Base-by-base conservation (phyloP, 92 coral and sea anemone genomes). In the Isaurus tuberculatus region DNA sequence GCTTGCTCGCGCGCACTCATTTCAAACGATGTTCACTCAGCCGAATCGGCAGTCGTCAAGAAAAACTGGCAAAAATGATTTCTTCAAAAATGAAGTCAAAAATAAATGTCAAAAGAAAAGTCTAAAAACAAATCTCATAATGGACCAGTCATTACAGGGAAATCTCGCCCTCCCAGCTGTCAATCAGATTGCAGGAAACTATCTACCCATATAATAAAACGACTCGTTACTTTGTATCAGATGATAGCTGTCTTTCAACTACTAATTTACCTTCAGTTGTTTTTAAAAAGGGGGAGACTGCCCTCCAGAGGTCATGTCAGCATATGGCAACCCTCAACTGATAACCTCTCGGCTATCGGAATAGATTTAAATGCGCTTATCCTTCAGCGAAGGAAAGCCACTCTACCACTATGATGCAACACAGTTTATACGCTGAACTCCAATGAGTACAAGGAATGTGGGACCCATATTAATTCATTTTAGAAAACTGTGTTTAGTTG, bases 351-450 rank as follows among this genome's bases (percentile, higher is more conserved):
- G 90, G 77, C 72, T 84, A 86, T 80, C 19, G 82, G 92, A 84
- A 90, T 87, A 92, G 93, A 92, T 90, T 92, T 92, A 92, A 92
- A 92, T 92, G 95, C 95, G 93, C 95, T 92, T 92, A 37, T 78
- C 95, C 95, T 92, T 92, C 95, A 92, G 92, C 95, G 95, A 92
- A 92, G 95, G 95, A 91, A 92, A 92, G 95, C 95, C 95, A 33
- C 0, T 0, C 0, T 0, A 0, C 0, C 0, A 2, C 5, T 11
- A 2, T 2, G 2, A 5, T 2, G n/a, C 7, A 5, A n/a, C 0
- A 6, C 22, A 83, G 57, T 72, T 86, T 92, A 92, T 86, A 85
- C 29, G 2, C 17, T 32, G 29, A 1, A 25, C 17, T 16, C 16
- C 20, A 34, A 14, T 14, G 31, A 9, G 14, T 33, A 51, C 55